Base-by-base conservation (phyloP, 2,888 invertebrate genomes). In the Neoaliturus tenellus region DNA sequence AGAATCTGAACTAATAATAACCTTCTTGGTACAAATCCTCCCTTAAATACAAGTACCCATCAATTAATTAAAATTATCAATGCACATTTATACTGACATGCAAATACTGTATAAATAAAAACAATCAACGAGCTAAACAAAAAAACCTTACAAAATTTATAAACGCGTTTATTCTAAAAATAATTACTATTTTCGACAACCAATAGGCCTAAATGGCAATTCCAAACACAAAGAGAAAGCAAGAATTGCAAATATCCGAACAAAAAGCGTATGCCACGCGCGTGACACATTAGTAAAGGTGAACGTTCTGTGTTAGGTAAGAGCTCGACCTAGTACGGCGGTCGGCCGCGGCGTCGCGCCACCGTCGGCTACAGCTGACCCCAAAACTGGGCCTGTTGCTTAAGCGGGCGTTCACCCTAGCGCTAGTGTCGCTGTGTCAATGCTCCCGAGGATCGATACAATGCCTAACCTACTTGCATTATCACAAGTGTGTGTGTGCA, bases 261-360 rank as follows among this genome's bases (percentile, higher is more conserved):
- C 62, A 62, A 62, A 25, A 62, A 6, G 55, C 23, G 23, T 23
- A 28, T 25, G 4, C 12, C 17, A 31, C 62, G 31, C 62, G 62
- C 62, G 62, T 62, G 69, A n/a, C 69, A 39, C 20, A 69, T 69
- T 39, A 39, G 23, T 25, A 48, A 48, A 78, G 78, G 78, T 78
- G 55, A 78, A 78, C 78, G 78, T 78, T 78, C 78, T 78, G 51
- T 28, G 55, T 78, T 78, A 55, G 35, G 78, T 55, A 78, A 78
- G 5, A 2, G 55, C 12, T 31, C 51, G 55, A 48, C 78, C 55
- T 51, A 55, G 35, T 41, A 41, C 67, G 25, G 69, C 20, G 25
- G 23, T 28, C 55, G n/a, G 51, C 78, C 78, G 55, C 78, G 4
- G 20, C 28, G 62, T n/a, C 62, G 62, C 62, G 3, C 31, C 28